These are phyloP conservation scores for Labeo rohita DNA, from an alignment of 2,113 vertebrate species.

Conservation along the genomic window DNA sequence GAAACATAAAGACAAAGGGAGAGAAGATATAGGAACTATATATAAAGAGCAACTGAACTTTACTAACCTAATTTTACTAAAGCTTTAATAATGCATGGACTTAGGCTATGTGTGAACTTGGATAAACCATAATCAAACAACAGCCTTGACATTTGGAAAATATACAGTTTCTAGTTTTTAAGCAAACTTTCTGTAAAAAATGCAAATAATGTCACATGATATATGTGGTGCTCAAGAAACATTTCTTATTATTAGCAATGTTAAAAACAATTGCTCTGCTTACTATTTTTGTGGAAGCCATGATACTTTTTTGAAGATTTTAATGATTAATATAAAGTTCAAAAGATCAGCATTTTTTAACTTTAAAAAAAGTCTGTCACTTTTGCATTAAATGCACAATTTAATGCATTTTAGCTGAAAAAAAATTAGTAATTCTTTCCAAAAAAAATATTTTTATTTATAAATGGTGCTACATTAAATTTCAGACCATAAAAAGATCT, in stretches of 20 bases:
- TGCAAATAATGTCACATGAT: background rate
- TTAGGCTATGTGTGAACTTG: no score
- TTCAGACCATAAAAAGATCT: background rate
- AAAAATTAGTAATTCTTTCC: background rate
- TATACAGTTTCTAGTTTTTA: background rate
- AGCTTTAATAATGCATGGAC: background rate
- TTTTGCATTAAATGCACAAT: no score
- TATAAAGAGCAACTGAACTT: background rate
- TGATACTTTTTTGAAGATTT: background rate
- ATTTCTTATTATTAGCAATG: no score
- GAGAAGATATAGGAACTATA: background rate
- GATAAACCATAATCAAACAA: background rate
- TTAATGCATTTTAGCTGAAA: background rate
- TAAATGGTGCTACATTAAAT: background rate
- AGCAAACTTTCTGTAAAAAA: no score
- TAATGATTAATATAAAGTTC: background rate
- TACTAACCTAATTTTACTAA: background rate
- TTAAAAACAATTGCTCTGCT: no score
- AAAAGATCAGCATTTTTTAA: background rate
- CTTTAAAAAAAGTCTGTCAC: no score
- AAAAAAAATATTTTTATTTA: no score
- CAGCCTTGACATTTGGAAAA: background rate
- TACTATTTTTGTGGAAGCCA: background rate
- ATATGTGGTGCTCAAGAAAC: background rate
- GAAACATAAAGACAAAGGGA: conserved; percentile 9